Conservation (phyloP, 2,797 vertebrate species). For the Chromis chromis region DNA sequence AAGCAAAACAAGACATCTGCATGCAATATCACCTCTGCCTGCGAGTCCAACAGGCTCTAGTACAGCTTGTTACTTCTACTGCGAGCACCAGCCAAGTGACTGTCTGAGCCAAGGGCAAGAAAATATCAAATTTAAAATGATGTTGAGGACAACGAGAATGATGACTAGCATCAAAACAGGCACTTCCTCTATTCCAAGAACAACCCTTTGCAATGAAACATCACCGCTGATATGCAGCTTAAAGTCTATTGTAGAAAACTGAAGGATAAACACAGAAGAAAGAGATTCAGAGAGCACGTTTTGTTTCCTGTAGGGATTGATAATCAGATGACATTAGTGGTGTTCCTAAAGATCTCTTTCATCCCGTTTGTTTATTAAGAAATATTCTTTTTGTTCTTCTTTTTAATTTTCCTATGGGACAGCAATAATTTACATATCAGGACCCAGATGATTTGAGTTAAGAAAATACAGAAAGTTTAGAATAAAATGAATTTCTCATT, state of each 20-base stretch:
- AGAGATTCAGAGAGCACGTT: neutral
- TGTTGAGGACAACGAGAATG: neutral
- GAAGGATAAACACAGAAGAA: neutral
- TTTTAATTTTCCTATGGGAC: neutral
- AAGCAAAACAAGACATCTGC: slow-evolving; percentile 1
- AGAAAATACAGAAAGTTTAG: neutral
- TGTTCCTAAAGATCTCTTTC: neutral
- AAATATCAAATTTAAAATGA: neutral
- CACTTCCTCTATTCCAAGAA: neutral
- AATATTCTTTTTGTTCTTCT: neutral
- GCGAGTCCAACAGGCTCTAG: neutral
- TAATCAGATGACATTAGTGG: neutral
- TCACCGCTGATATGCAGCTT: neutral
- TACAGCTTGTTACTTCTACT: neutral
- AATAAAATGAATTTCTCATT: no score
- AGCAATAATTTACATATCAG: neutral
- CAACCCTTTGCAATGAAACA: neutral
- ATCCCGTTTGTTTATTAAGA: neutral
- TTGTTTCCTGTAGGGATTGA: neutral
- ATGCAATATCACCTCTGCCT: neutral
- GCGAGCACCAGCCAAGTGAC: neutral
- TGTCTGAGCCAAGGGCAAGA: neutral
- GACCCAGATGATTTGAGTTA: neutral
- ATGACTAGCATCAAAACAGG: neutral
- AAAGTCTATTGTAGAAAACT: neutral